phyloP scores from a whole-genome alignment of 1,140 invertebrate species.

The Akabosia matsudoensis region DNA sequence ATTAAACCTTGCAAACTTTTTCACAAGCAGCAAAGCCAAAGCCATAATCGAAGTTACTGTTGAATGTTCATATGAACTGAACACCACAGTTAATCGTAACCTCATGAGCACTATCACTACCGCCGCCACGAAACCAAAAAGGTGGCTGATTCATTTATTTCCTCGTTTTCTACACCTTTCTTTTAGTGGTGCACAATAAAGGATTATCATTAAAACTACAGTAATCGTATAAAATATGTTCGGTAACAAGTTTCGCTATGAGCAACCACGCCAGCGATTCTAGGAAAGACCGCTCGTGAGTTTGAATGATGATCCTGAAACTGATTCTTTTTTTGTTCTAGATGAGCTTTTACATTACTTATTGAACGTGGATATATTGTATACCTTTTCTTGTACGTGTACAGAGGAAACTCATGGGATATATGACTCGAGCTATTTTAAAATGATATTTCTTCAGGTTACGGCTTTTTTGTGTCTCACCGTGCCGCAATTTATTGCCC shows the following conservation, averaged over 20 bases:
- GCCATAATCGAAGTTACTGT: too few species aligned
- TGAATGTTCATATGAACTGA: too few species aligned
- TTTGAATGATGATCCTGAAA: slow-evolving; percentile 1
- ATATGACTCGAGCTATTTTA: too few species aligned
- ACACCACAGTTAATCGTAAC: background rate
- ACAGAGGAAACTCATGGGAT: too few species aligned
- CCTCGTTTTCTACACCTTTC: background rate
- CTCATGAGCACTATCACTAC: background rate
- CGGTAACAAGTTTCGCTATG: background rate
- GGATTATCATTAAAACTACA: background rate
- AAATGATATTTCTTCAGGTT: background rate
- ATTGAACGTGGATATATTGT: too few species aligned
- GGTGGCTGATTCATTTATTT: background rate
- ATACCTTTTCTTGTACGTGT: too few species aligned
- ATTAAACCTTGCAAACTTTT: background rate
- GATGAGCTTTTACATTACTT: too few species aligned
- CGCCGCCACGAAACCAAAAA: background rate
- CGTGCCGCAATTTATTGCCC: background rate
- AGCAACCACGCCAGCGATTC: too few species aligned
- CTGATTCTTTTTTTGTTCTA: background rate
- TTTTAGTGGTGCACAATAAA: background rate
- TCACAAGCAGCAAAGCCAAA: too few species aligned
- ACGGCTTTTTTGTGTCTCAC: background rate
- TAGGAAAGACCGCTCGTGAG: background rate
- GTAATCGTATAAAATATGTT: background rate